phyloP scores from a whole-genome alignment of 2,888 invertebrate species.

The Mesorhabditis belari region DNA sequence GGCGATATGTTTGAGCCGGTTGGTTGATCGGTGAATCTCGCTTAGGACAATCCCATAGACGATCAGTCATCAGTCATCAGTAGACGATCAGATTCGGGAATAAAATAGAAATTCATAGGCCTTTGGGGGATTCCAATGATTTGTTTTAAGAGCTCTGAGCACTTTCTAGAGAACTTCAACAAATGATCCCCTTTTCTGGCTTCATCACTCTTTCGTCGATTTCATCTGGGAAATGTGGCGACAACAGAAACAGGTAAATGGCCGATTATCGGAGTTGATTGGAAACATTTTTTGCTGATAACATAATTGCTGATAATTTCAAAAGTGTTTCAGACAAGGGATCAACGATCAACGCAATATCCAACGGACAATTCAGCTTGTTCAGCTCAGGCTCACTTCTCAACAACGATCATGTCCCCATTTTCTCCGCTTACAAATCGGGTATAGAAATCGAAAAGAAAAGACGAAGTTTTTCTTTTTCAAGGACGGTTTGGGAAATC shows the following conservation, averaged over 20 bases:
- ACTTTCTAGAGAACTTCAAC: constrained; percentile 28
- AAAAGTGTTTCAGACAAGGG: background rate
- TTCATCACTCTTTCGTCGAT: constrained; percentile 54
- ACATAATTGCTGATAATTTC: background rate
- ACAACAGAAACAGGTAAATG: constrained; percentile 8
- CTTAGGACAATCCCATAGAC: background rate
- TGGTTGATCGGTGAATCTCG: background rate
- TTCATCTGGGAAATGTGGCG: constrained; percentile 51
- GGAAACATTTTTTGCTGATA: background rate
- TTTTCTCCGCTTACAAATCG: background rate
- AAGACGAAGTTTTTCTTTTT: too few species aligned
- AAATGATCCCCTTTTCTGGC: constrained; percentile 54
- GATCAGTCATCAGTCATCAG: background rate
- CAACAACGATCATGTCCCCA: background rate
- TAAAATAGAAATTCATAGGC: too few species aligned
- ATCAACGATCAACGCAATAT: background rate
- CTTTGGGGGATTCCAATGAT: too few species aligned
- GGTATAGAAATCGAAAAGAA: too few species aligned
- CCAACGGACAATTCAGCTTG: background rate
- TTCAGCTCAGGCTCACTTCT: background rate
- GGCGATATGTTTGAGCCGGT: background rate
- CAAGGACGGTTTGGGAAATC: constrained; percentile 40
- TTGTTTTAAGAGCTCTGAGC: too few species aligned
- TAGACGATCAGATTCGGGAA: too few species aligned
- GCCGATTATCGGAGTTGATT: background rate